phyloP scores from a whole-genome alignment of 2,888 invertebrate species.

The Amphipyra tragopoginis region DNA sequence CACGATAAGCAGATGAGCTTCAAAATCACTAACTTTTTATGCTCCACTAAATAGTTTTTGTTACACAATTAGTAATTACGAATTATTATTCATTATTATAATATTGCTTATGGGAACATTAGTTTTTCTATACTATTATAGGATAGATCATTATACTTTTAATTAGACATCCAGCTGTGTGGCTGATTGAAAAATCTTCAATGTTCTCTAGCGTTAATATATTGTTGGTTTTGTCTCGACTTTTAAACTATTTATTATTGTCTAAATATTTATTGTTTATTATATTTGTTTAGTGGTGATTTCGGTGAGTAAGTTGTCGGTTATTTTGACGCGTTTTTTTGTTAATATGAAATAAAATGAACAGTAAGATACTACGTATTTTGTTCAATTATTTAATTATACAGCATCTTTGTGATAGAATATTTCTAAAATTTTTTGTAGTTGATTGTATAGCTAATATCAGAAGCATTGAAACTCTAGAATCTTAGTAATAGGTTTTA shows the following conservation, averaged over 20 bases:
- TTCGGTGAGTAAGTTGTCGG: slow-evolving; percentile 35
- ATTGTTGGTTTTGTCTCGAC: slow-evolving; percentile 58
- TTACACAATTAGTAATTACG: slow-evolving; percentile 55
- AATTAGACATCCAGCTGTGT: slow-evolving; percentile 80
- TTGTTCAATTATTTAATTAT: slow-evolving; percentile 1
- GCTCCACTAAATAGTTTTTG: slow-evolving; percentile 48
- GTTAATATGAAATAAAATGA: neutral
- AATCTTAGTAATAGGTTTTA: no score
- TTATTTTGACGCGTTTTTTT: slow-evolving; percentile 18
- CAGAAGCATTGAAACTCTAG: no score
- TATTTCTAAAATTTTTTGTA: no score
- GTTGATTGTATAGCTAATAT: no score
- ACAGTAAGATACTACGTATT: neutral
- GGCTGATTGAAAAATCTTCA: slow-evolving; percentile 81
- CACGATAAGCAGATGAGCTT: slow-evolving; percentile 13
- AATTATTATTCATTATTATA: slow-evolving; percentile 59
- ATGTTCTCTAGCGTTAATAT: slow-evolving; percentile 66
- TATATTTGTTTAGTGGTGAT: slow-evolving; percentile 42
- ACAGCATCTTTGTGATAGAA: no score
- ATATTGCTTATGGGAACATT: slow-evolving; percentile 48
- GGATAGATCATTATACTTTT: slow-evolving; percentile 79
- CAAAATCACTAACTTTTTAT: slow-evolving; percentile 32
- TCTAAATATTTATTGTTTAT: slow-evolving; percentile 43
- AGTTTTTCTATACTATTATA: slow-evolving; percentile 38
- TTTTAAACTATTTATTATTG: slow-evolving; percentile 54